These are phyloP conservation scores for Acrocera orbiculus DNA, from an alignment of 2,888 invertebrate genomes.

Conservation along the genomic window DNA sequence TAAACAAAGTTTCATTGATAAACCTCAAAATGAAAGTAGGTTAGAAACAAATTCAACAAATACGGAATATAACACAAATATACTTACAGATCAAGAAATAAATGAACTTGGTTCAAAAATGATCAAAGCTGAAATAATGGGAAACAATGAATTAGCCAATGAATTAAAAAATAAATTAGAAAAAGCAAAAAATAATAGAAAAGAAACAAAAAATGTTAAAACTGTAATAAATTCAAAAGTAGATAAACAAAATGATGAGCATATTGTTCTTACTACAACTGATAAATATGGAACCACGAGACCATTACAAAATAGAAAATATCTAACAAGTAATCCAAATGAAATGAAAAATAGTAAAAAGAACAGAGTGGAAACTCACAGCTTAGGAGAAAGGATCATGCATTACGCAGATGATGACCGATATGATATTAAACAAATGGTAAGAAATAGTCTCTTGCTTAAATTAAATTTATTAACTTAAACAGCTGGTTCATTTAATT, in stretches of 20 bases:
- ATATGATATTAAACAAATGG: constrained; percentile 69
- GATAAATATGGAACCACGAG: constrained; percentile 48
- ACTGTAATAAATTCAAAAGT: constrained; percentile 8
- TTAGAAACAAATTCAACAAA: too few relatives aligned
- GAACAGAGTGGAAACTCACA: constrained; percentile 49
- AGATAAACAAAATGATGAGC: constrained; percentile 27
- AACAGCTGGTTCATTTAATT: not conserved
- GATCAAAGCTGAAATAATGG: constrained; percentile 87
- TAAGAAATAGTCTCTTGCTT: too few relatives aligned
- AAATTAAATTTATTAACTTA: not conserved
- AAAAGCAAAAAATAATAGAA: constrained; percentile 39
- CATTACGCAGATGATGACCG: constrained; percentile 86
- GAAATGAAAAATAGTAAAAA: constrained; percentile 33
- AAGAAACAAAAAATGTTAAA: constrained; percentile 6
- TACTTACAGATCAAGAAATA: constrained; percentile 68
- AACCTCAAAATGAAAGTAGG: not conserved
- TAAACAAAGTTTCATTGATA: too few relatives aligned
- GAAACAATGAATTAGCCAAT: constrained; percentile 48
- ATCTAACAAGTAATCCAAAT: constrained; percentile 8
- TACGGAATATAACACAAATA: too few relatives aligned
- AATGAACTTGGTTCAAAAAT: constrained; percentile 82
- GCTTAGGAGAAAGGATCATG: constrained; percentile 50
- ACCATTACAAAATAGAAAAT: constrained; percentile 34
- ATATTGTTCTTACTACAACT: constrained; percentile 49
- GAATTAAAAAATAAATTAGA: constrained; percentile 61